Conservation (phyloP, 2,888 invertebrate genomes). For the Plagodis pulveraria region DNA sequence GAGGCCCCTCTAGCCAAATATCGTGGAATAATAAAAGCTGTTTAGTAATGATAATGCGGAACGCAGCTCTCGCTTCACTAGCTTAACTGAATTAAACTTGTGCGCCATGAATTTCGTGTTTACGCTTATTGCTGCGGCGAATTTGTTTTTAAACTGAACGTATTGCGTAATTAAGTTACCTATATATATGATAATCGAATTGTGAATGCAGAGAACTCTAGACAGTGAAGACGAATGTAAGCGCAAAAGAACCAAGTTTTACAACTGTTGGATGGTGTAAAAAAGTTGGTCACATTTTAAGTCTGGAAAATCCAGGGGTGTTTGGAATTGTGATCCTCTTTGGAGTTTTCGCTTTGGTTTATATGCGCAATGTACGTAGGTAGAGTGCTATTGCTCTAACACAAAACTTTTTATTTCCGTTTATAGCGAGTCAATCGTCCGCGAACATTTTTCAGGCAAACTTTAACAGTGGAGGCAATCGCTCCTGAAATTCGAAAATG, state of each 20-base stretch:
- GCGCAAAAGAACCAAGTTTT: conserved; percentile 49
- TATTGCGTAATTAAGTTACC: conserved; percentile 30
- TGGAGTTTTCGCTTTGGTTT: conserved; percentile 70
- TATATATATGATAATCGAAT: conserved; percentile 21
- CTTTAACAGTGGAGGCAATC: conserved; percentile 85
- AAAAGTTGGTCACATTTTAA: conserved; percentile 69
- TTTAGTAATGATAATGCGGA: conserved; percentile 82
- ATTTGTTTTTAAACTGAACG: conserved; percentile 57
- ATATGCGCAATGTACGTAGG: conserved; percentile 68
- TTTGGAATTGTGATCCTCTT: conserved; percentile 73
- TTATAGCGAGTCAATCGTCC: conserved; percentile 84
- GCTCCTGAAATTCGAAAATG: conserved; percentile 85
- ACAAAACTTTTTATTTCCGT: conserved; percentile 85
- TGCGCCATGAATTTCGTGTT: conserved; percentile 65
- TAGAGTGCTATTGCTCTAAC: conserved; percentile 79
- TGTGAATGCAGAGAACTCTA: conserved; percentile 32
- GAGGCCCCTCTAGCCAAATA: conserved; percentile 82
- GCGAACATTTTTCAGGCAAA: conserved; percentile 85
- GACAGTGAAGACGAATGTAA: conserved; percentile 48
- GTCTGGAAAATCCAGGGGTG: conserved; percentile 60
- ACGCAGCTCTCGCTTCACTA: conserved; percentile 68
- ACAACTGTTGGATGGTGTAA: conserved; percentile 56
- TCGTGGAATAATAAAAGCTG: conserved; percentile 83
- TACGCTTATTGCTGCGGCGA: conserved; percentile 61
- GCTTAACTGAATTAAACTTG: conserved; percentile 77